Conservation (phyloP, 2,888 invertebrate species). For the Autographa gamma region DNA sequence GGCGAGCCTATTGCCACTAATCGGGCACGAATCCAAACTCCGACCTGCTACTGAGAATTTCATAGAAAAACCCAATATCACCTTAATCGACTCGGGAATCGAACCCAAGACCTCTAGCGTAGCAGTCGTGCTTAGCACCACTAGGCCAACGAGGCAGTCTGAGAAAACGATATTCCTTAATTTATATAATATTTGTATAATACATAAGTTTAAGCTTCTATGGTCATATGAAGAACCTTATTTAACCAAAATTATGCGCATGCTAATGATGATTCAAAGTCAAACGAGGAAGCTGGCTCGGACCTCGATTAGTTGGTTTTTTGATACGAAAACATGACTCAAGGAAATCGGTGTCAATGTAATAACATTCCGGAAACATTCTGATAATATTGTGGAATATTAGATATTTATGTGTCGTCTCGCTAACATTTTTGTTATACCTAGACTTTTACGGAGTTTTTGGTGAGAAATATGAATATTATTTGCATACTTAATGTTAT, state of each 20-base stretch:
- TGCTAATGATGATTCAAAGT: constrained; percentile 34
- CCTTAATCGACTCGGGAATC: no score
- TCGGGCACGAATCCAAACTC: no score
- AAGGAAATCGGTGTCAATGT: constrained; percentile 35
- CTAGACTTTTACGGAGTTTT: neutral
- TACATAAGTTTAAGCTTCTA: neutral
- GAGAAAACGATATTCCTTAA: no score
- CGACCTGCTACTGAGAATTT: no score
- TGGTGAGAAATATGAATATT: constrained; percentile 1
- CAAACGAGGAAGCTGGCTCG: constrained; percentile 38
- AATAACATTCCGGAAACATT: constrained; percentile 37
- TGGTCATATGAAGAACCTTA: constrained; percentile 9
- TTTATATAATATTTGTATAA: neutral
- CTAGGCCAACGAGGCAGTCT: no score
- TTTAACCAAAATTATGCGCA: constrained; percentile 34
- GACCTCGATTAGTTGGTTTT: constrained; percentile 44
- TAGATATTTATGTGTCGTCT: neutral
- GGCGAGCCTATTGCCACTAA: no score
- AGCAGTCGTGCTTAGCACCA: no score
- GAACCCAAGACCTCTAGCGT: no score
- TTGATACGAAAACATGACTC: constrained; percentile 37
- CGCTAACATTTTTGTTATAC: neutral
- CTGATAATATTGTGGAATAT: neutral
- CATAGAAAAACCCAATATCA: no score
- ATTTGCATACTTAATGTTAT: neutral